Evolutionary conservation across 2,113 vertebrate species (phyloP), one percentile per base, ranked within the genome.

Genomic region (Cololabis saira): DNA sequence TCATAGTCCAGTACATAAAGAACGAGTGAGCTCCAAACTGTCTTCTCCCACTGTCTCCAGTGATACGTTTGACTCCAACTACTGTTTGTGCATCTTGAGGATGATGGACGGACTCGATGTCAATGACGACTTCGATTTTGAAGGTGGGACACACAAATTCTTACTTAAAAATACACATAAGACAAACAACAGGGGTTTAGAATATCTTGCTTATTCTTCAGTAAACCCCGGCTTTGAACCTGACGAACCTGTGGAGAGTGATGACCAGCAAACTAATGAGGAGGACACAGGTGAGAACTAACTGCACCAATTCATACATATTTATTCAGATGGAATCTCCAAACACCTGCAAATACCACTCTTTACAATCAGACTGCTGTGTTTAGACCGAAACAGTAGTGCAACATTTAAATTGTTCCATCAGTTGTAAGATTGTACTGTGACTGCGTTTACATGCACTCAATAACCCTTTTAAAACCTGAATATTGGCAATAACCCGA

Each of bases 11-110:
- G 24, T 27, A 27, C 24, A 27, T 27, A 27, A 27, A 27, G 24
- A 27, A 27, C 24, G 5, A 27, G 24, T 27, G 24, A 27, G 24
- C 24, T 27, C 24, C 5, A 27, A 27, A 27, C 24, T 27, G 24
- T 27, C 2, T 16, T 22, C 3, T 47, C 22, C 48, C 42, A 0
- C 11, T 58, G 4, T 80, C 5, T 48, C 27, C 61, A 94, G 93
- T 24, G 91, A 95, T 24, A 85, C 87, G 2, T 94, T 95, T 48
- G 92, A 94, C 56, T 80, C 81, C 16, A 91, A 91, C 44, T 90
- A 86, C 47, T 88, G 90, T 22, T 67, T 95, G 48, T 93, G 90
- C 19, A 67, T 94, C 64, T 51, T 94, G 58, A 85, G 90, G 59
- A 91, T 93, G 85, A 89, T 81, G 80, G 86, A 91, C 0, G 89